phyloP scores from a whole-genome alignment of 2,888 invertebrate genomes.

The Brachynemurus nebulosus region DNA sequence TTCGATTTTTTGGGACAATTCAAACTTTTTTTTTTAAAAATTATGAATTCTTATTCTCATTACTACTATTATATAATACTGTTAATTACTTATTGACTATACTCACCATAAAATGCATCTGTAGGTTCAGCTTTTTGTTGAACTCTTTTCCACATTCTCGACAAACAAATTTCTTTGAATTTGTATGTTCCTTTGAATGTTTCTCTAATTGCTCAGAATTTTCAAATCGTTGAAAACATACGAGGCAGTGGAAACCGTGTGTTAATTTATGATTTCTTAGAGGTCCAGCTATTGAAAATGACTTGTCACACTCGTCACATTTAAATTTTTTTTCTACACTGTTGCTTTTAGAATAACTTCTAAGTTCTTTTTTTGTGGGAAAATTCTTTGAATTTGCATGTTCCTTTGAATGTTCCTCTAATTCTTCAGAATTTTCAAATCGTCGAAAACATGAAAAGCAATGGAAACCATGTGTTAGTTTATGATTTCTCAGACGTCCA shows the following conservation, averaged over 20 bases:
- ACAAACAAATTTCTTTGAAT: conserved; percentile 19
- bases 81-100: too few species aligned
- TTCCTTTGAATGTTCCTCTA: too few species aligned
- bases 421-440: too few species aligned
- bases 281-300: conserved; percentile 1
- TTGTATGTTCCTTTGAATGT: conserved; percentile 15
- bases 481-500: too few species aligned
- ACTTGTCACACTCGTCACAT: conserved; percentile 5
- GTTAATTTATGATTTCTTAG: conserved; percentile 3
- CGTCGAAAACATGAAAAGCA: too few species aligned
- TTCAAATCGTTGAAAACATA: conserved; percentile 4
- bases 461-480: too few species aligned
- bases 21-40: too few species aligned
- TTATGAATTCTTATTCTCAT: too few species aligned
- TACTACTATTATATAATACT: too few species aligned
- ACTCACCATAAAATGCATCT: conserved; percentile 19
- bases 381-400: too few species aligned
- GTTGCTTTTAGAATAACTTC: neutral
- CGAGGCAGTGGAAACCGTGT: conserved; percentile 5
- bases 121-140: conserved; percentile 19
- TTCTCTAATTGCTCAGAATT: conserved; percentile 8
- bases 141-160: conserved; percentile 19
- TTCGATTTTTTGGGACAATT: too few species aligned
- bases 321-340: conserved; percentile 1
- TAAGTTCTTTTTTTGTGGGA: neutral